These are phyloP conservation scores for Cotesia glomerata DNA, from an alignment of 1,140 invertebrate species.

Conservation along the genomic window DNA sequence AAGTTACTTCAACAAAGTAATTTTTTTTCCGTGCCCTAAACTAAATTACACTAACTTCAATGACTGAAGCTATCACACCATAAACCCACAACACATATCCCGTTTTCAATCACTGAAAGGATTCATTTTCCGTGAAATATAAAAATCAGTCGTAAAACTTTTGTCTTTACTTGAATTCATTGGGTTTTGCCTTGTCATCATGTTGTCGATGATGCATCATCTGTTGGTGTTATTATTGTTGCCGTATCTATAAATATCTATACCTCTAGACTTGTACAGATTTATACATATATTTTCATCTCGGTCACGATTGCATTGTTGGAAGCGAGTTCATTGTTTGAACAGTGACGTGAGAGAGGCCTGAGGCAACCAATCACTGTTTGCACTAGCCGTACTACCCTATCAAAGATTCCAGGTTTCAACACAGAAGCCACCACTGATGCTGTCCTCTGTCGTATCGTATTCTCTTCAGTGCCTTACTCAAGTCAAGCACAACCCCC, in stretches of 20 bases:
- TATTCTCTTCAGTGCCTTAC: not conserved
- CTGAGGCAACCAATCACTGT: slow-evolving; percentile 31
- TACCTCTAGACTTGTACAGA: not conserved
- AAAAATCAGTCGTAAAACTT: too few species aligned
- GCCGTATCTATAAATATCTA: not conserved
- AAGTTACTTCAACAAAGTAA: too few species aligned
- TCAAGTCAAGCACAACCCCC: not conserved
- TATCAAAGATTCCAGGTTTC: slow-evolving; percentile 31
- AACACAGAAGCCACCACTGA: slow-evolving; percentile 2
- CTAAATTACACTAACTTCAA: too few species aligned
- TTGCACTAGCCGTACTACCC: slow-evolving; percentile 23
- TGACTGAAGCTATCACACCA: too few species aligned
- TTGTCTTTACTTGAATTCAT: not conserved
- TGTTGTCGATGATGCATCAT: too few species aligned
- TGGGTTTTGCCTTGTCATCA: too few species aligned
- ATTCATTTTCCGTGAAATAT: too few species aligned
- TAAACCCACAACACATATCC: too few species aligned
- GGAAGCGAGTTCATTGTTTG: slow-evolving; percentile 51
- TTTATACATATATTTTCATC: slow-evolving; percentile 47
- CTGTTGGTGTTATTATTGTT: not conserved
- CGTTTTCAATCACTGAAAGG: too few species aligned
- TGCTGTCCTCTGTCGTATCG: not conserved
- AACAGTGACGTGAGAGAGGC: slow-evolving; percentile 44
- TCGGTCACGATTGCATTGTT: slow-evolving; percentile 54
- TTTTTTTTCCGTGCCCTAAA: too few species aligned